These are phyloP conservation scores for Perizoma flavofasciatum DNA, from an alignment of 2,888 invertebrate species.

Conservation along the genomic window DNA sequence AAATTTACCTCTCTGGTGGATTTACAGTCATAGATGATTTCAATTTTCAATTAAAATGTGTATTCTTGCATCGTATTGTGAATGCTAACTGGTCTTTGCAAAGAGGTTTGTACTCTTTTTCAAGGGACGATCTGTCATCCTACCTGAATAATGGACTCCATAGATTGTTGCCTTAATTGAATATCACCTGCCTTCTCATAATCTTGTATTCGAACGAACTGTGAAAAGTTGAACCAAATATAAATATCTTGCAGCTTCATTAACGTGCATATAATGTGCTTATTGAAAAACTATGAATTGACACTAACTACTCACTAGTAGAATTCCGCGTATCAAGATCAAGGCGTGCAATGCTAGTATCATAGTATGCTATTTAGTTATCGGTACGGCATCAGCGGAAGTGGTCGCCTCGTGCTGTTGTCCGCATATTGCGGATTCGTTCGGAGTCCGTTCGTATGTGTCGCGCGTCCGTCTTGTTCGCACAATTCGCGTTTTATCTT, in stretches of 20 bases:
- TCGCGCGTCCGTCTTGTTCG: conserved; percentile 48
- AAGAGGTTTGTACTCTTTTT: no score
- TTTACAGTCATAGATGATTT: background rate
- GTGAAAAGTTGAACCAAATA: conserved; percentile 16
- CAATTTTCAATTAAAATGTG: no score
- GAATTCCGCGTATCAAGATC: conserved; percentile 44
- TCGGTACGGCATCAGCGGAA: conserved; percentile 66
- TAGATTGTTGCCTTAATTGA: no score
- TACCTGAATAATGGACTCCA: no score
- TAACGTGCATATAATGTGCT: conserved; percentile 8
- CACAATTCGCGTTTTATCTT: conserved; percentile 64
- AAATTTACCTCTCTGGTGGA: conserved; percentile 3
- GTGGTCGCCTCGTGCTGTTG: conserved; percentile 54
- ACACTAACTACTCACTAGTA: conserved; percentile 9
- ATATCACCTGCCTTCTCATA: conserved; percentile 4
- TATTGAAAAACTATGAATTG: no score
- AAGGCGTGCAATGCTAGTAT: conserved; percentile 30
- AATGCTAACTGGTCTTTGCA: no score
- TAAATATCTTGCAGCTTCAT: conserved; percentile 9
- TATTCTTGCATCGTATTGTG: no score
- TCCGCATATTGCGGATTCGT: conserved; percentile 44
- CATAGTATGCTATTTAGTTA: conserved; percentile 58
- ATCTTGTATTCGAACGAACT: conserved; percentile 13
- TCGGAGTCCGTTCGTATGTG: conserved; percentile 53
- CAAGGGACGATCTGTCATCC: no score